phyloP scores from a whole-genome alignment of 2,888 invertebrate species.

The Drosophila leonis region DNA sequence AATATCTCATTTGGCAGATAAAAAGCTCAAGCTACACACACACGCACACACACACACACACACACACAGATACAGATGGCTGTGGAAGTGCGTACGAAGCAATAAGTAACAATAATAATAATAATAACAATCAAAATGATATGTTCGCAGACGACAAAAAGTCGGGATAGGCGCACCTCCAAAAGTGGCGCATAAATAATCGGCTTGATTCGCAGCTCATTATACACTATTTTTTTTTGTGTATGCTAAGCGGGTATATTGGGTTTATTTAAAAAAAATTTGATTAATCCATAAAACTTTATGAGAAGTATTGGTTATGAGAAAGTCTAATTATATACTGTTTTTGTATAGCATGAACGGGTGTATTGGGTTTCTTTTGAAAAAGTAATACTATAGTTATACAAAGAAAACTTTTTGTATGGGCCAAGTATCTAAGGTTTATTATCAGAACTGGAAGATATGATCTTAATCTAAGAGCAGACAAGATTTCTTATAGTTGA shows the following conservation, averaged over 20 bases:
- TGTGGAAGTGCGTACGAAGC: constrained; percentile 23
- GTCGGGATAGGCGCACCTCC: constrained; percentile 57
- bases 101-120: constrained; percentile 55
- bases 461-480: too few relatives aligned
- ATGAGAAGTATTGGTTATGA: too few relatives aligned
- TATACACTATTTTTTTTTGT: neutral
- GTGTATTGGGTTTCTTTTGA: too few relatives aligned
- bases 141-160: constrained; percentile 40
- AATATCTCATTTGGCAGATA: constrained; percentile 71
- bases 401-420: too few relatives aligned
- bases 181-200: constrained; percentile 68
- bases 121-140: constrained; percentile 49
- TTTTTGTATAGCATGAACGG: too few relatives aligned
- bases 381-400: too few relatives aligned
- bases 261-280: too few relatives aligned
- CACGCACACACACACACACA: constrained; percentile 27
- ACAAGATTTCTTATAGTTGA: too few relatives aligned
- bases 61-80: constrained; percentile 25
- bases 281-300: too few relatives aligned
- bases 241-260: neutral
- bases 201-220: constrained; percentile 26
- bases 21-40: constrained; percentile 47
- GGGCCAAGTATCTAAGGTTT: too few relatives aligned
- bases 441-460: too few relatives aligned
- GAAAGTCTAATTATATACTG: too few relatives aligned